Evolutionary conservation across 2,888 invertebrate genomes (phyloP).

Genomic region (Leptinotarsa rubiginosa): DNA sequence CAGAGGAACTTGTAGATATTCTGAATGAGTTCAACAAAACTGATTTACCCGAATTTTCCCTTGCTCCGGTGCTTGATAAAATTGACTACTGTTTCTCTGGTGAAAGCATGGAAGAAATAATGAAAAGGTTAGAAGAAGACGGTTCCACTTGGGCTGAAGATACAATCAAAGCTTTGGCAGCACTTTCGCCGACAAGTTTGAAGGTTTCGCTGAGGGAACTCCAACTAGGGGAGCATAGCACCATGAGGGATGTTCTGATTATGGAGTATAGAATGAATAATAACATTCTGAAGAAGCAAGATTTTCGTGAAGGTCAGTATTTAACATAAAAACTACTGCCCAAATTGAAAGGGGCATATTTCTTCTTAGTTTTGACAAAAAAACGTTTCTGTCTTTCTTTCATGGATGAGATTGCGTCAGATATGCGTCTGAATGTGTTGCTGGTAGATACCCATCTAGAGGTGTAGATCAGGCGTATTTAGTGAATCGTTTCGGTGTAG

Average conservation of each 20-base stretch:
- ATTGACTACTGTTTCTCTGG: slow-evolving; percentile 85
- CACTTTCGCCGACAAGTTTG: slow-evolving; percentile 92
- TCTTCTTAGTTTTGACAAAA: too few species aligned
- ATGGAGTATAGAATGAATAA: slow-evolving; percentile 89
- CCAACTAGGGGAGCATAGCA: slow-evolving; percentile 78
- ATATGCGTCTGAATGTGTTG: too few species aligned
- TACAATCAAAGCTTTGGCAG: slow-evolving; percentile 76
- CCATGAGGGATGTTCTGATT: slow-evolving; percentile 83
- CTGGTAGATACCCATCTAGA: too few species aligned
- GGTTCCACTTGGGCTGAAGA: slow-evolving; percentile 86
- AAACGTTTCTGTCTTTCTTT: too few species aligned
- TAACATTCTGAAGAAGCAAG: slow-evolving; percentile 75
- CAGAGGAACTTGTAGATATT: slow-evolving; percentile 69
- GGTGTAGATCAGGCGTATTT: too few species aligned
- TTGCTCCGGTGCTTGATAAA: slow-evolving; percentile 75
- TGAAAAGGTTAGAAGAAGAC: slow-evolving; percentile 79
- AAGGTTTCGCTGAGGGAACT: slow-evolving; percentile 87
- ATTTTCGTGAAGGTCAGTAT: slow-evolving; percentile 83
- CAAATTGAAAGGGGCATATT: too few species aligned
- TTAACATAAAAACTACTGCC: background rate
- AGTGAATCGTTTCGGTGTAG: too few species aligned
- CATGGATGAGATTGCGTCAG: too few species aligned
- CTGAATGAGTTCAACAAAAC: slow-evolving; percentile 73
- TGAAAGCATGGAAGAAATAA: slow-evolving; percentile 82
- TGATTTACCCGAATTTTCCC: slow-evolving; percentile 72